Base-by-base conservation (phyloP, 1,140 invertebrate genomes). In the Sinonovacula constricta region DNA sequence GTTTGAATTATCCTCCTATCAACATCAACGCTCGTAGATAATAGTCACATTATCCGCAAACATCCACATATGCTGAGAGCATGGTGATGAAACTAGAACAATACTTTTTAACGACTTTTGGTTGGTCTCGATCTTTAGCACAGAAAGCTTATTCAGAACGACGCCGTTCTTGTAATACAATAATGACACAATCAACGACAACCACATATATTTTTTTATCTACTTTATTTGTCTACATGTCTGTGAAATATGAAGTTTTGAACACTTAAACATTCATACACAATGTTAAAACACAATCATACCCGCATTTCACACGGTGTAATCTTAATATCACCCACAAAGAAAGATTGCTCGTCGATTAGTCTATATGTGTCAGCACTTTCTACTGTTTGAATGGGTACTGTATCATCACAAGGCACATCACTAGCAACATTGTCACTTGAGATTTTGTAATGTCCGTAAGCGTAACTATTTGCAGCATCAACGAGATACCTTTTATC, bases 381-480 rank as follows among this genome's bases (percentile, higher is more conserved):
- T 4, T 63, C 14, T 15, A n/a, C 57, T 4, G 28, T 22, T 28
- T 45, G 24, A 51, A 12, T 22, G 5, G 10, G 49, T 31, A n/a
- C 26, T 28, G 2, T 3, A 14, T 33, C 2, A 2, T 18, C 45
- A 26, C 7, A 24, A 2, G 45, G 24, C 10, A 10, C 26, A 51
- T 67, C 2, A 15, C 33, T 31, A 26, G 15, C 28, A 26, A 18
- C 26, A 26, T 10, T 15, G 33, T 57, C 24, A 15, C 24, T 36
- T 39, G 65, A 5, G 36, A 68, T 26, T 57, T 57, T 36, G 28
- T 57, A 70, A 57, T 70, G 67, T 36, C 67, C 67, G 59, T 70
- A 70, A 12, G 67, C 67, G 3, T 22, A 57, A 53, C 67, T 57
- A 31, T 30, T n/a, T 14, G 39, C 67, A 18, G 53, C 67, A 70